Evolutionary conservation across 2,888 invertebrate genomes (phyloP), one percentile per base, ranked within the genome.

Genomic region (Cerastis rubricosa): DNA sequence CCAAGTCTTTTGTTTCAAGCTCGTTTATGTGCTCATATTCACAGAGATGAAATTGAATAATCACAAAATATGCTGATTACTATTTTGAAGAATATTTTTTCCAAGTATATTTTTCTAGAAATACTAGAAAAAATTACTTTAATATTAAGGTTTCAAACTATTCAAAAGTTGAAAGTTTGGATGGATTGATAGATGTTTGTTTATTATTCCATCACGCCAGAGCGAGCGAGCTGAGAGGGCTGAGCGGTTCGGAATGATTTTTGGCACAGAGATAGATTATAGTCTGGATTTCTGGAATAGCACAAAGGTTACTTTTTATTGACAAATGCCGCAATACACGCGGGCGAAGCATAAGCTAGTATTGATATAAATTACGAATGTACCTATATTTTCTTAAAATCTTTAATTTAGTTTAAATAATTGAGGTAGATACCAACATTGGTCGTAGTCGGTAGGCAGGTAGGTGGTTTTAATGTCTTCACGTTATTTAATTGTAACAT

Each of bases 1-100:
- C n/a, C 1, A 43, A 29, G n/a, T 45, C 35, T 64, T 65, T 76
- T 65, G 47, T 76, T 54, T 25, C 35, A 17, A 45, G 25, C 22
- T 29, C 19, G 1, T 22, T 5, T n/a, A 51, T 14, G 1, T 17
- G 40, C 40, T 59, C 14, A 6, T 57, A 29, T 63, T 61, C 29
- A 19, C 59, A 74, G 12, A 61, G 29, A n/a, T 63, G 17, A 29
- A 59, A 29, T 59, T 59, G 19, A 35, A 9, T 74, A 43, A 19
- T 71, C 19, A 22, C 4, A 11, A 70, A 45, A 14, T 14, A 45
- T 47, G 35, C 9, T 47, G n/a, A n/a, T 54, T 5, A 12, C 54
- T 54, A n/a, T 5, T 54, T 9, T 22, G 22, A 22, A 51, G 51
- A 22, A 9, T 22, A 9, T 51, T 51, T n/a, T 51, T n/a, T 0